A percentile compares a stretch with the other conserved stretches of the same genome.
phyloP scores from a whole-genome alignment of 2,113 vertebrate genomes.

The Chunga burmeisteri region DNA sequence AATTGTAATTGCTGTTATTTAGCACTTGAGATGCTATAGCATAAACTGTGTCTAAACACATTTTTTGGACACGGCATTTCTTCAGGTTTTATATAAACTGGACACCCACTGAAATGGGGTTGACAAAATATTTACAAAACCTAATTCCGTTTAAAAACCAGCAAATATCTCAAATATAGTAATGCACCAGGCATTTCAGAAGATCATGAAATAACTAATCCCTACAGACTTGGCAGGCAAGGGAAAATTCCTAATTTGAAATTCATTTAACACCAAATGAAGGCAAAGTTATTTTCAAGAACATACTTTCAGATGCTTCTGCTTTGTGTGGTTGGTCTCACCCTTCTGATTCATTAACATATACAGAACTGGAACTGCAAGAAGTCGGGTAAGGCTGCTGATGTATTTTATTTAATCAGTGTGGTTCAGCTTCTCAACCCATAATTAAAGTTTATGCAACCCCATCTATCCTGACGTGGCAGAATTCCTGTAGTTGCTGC shows the following conservation, averaged over 20 bases:
- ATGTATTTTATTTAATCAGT: neutral
- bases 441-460: neutral
- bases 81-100: slow-evolving; percentile 17
- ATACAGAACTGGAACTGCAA: neutral
- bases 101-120: slow-evolving; percentile 21
- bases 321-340: neutral
- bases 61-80: neutral
- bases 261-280: neutral
- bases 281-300: neutral
- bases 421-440: neutral
- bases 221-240: neutral
- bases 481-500: neutral
- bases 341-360: neutral
- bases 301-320: neutral
- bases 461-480: neutral
- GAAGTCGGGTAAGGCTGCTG: neutral
- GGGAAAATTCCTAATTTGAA: slow-evolving; percentile 5
- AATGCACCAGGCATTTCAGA: slow-evolving; percentile 57
- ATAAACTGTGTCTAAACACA: neutral
- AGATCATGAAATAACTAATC: neutral
- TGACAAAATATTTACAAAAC: slow-evolving; percentile 38
- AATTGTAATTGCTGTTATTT: neutral
- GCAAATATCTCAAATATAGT: neutral
- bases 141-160: slow-evolving; percentile 33
- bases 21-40: neutral